Percentiles rank a stretch among this genome's conserved stretches.
phyloP scores from a whole-genome alignment of 2,797 vertebrate genomes.

The Ara ararauna region DNA sequence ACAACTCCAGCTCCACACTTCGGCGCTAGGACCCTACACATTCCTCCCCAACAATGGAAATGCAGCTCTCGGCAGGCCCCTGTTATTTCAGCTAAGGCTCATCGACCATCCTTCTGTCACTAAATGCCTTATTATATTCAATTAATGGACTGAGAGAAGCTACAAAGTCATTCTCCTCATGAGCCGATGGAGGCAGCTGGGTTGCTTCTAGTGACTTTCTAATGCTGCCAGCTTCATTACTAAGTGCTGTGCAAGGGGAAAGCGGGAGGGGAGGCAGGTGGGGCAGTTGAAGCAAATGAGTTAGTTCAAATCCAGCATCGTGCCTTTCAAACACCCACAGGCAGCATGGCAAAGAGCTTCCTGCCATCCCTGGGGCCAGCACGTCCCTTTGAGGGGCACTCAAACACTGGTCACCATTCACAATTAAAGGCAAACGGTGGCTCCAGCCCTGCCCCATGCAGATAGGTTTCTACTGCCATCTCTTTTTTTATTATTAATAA shows the following conservation, averaged over 20 bases:
- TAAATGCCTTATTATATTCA: slow-evolving; percentile 80
- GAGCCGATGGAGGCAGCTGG: slow-evolving; percentile 68
- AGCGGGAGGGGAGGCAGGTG: neutral
- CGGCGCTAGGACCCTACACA: neutral
- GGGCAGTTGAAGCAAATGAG: neutral
- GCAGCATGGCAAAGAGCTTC: neutral
- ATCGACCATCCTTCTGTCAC: slow-evolving; percentile 76
- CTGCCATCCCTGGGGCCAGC: neutral
- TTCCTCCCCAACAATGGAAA: slow-evolving; percentile 61
- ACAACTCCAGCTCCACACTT: fast-evolving
- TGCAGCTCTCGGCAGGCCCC: slow-evolving; percentile 67
- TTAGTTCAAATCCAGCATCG: neutral
- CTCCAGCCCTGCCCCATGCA: neutral
- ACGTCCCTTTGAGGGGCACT: neutral
- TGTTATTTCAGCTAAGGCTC: slow-evolving; percentile 73
- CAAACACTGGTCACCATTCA: neutral
- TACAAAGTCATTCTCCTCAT: slow-evolving; percentile 69
- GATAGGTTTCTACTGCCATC: neutral
- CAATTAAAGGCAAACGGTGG: neutral
- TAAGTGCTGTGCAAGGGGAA: slow-evolving; percentile 18
- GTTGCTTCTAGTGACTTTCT: slow-evolving; percentile 64
- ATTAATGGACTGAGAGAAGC: slow-evolving; percentile 77
- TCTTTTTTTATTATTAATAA: slow-evolving; percentile 60
- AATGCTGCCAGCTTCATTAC: slow-evolving; percentile 38
- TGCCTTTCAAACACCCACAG: slow-evolving; percentile 2